phyloP scores from a whole-genome alignment of 2,797 vertebrate genomes.

The Tiaroga cobitis region DNA sequence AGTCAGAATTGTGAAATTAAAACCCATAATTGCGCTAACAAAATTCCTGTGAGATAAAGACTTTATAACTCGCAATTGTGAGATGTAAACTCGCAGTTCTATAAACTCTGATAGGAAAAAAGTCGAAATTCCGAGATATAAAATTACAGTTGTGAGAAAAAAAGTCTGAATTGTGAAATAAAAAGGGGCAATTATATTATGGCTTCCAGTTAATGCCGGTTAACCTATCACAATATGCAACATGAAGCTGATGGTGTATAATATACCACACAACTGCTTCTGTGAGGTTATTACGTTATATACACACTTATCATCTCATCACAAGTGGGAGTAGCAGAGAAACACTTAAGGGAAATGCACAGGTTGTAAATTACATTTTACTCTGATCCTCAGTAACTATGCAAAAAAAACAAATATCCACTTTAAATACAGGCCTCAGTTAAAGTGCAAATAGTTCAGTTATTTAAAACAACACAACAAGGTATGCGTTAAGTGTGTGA shows the following conservation, averaged over 20 bases:
- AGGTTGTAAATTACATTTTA: conserved; percentile 30
- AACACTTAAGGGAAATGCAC: conserved; percentile 59
- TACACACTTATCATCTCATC: conserved; percentile 26
- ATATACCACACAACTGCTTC: not conserved
- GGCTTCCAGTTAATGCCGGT: not conserved
- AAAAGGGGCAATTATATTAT: not conserved
- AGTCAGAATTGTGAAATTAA: not conserved
- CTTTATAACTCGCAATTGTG: not conserved
- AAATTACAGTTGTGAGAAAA: too few species aligned
- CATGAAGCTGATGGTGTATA: not conserved
- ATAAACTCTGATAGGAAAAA: not conserved
- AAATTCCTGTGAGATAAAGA: too few species aligned
- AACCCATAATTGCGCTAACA: not conserved
- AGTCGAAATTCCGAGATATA: not conserved
- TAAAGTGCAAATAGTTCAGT: conserved; percentile 15
- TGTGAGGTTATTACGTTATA: conserved; percentile 18
- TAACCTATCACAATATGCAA: not conserved
- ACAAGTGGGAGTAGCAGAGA: conserved; percentile 61
- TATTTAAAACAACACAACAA: conserved; percentile 8
- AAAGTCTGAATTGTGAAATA: not conserved
- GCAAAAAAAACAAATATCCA: not conserved
- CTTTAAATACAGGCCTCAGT: conserved; percentile 9
- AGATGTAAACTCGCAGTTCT: not conserved
- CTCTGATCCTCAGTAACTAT: conserved; percentile 14
- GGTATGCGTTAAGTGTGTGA: conserved; percentile 13